Base-by-base conservation (phyloP, 1,140 invertebrate species). In the Drosophila biarmipes region DNA sequence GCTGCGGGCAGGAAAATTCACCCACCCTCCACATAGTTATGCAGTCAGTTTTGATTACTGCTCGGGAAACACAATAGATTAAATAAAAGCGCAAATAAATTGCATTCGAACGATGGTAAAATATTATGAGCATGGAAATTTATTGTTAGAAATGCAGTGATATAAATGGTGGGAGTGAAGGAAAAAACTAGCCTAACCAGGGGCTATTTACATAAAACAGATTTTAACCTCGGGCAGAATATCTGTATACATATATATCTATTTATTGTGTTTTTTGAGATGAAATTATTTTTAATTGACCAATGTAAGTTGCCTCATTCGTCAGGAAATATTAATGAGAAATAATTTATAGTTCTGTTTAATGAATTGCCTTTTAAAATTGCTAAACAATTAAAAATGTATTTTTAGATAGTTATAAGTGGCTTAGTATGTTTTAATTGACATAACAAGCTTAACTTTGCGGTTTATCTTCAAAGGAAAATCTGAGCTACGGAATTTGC, bases 21-120 rank as follows among this genome's bases (percentile, higher is more conserved):
- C 61, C 48, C 31, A 43, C 17, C 29, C 35, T n/a, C 0, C 24
- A 24, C 8, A 49, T 38, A 35, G 21, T 38, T 35, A 24, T 54
- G 66, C 66, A 69, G 62, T 69, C 66, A 68, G 66, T 69, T 68
- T 56, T 68, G 63, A 69, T 69, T 69, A 69, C 63, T 69, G 66
- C 68, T 69, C 24, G 34, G 19, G 15, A 53, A 14, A 55, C 66
- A 69, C 66, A 68, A 69, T 68, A 69, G 63, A 69, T 69, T 69
- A 69, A 69, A 69, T 69, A 38, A 69, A 54, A 55, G 66, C 63
- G 63, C 63, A 55, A 46, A 69, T 48, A 69, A 67, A 69, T 69
- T 69, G 49, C 63, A 55, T 69, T 55, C 51, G 40, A 69, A 35
- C 58, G 34, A 31, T 69, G 43, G 11, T 34, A 29, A 68, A 69